These are phyloP conservation scores for Drosophila mimica DNA, from an alignment of 2,888 invertebrate species.

Conservation along the genomic window DNA sequence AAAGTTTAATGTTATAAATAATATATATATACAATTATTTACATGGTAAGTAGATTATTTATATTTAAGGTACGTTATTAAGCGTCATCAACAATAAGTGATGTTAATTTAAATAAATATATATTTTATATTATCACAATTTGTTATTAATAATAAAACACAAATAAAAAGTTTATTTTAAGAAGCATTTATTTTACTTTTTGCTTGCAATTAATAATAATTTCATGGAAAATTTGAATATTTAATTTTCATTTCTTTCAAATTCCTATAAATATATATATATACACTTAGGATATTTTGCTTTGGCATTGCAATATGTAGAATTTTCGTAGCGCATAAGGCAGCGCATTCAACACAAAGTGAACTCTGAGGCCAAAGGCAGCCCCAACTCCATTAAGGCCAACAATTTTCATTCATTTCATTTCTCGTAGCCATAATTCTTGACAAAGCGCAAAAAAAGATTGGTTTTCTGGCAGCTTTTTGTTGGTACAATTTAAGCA, in stretches of 20 bases:
- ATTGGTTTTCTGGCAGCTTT: constrained; percentile 31
- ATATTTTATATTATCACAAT: background rate
- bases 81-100: no score
- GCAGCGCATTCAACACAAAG: constrained; percentile 8
- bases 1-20: background rate
- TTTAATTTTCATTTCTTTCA: rapidly evolving
- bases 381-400: constrained; percentile 21
- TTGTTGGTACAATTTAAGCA: constrained; percentile 62
- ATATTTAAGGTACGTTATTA: no score
- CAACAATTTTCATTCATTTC: constrained; percentile 65
- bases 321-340: constrained; percentile 23
- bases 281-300: background rate
- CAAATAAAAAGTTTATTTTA: background rate
- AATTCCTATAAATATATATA: background rate
- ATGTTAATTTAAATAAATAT: background rate
- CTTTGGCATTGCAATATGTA: background rate
- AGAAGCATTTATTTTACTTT: background rate
- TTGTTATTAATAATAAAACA: background rate
- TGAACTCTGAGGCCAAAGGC: background rate
- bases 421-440: constrained; percentile 68
- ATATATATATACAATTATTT: background rate
- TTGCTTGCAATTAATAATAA: background rate
- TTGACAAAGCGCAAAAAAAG: constrained; percentile 52
- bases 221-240: rapidly evolving
- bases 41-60: rapidly evolving